These are phyloP conservation scores for Sebastes vulpes DNA, from an alignment of 2,797 vertebrate species.

Conservation along the genomic window DNA sequence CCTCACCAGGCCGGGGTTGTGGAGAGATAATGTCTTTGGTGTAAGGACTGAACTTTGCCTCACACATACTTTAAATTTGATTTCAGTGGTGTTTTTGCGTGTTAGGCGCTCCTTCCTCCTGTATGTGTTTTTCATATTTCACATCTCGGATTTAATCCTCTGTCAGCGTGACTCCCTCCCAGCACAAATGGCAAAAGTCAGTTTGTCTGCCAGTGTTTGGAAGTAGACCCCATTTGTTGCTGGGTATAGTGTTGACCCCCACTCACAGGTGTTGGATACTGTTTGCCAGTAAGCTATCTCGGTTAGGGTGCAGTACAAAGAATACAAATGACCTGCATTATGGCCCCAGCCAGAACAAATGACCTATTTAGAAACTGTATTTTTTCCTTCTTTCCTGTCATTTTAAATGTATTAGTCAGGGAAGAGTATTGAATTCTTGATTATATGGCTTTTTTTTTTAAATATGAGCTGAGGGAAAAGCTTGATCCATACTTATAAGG, in stretches of 20 bases:
- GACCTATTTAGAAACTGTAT: not conserved
- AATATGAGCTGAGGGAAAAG: not conserved
- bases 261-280: slow-evolving; percentile 81
- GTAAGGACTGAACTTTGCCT: not conserved
- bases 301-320: slow-evolving; percentile 50
- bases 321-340: slow-evolving; percentile 31
- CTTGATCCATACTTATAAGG: not conserved
- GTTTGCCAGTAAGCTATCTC: slow-evolving; percentile 81
- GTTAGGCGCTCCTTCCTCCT: not conserved
- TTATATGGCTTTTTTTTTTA: not conserved
- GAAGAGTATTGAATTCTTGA: not conserved
- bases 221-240: slow-evolving; percentile 82
- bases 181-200: slow-evolving; percentile 50
- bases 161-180: slow-evolving; percentile 31
- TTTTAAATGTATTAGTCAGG: not conserved
- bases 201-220: slow-evolving; percentile 67
- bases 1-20: not conserved
- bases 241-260: slow-evolving; percentile 76
- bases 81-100: not conserved
- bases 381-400: not conserved
- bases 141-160: slow-evolving; percentile 18
- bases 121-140: slow-evolving; percentile 1
- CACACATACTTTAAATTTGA: not conserved
- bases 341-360: not conserved
- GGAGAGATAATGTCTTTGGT: not conserved